phyloP scores from a whole-genome alignment of 2,797 vertebrate genomes.

The Rhinophrynus dorsalis region DNA sequence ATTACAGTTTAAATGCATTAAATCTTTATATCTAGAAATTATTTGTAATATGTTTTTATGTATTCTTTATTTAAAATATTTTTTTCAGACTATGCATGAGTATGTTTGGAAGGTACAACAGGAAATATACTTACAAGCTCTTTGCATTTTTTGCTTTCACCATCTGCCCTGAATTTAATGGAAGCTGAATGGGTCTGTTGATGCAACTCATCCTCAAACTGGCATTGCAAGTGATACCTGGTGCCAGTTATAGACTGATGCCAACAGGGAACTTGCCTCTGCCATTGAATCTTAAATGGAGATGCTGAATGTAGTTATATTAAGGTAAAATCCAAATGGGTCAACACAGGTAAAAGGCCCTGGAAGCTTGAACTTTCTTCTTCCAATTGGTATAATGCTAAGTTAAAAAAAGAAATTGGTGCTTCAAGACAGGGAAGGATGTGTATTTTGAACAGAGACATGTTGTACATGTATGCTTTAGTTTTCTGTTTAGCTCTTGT shows the following conservation, averaged over 20 bases:
- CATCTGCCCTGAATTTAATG: slow-evolving; percentile 40
- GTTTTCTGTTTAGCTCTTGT: neutral
- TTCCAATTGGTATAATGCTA: slow-evolving; percentile 16
- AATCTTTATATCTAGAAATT: too few species aligned
- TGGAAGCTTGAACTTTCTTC: neutral
- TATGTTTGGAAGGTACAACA: slow-evolving; percentile 20
- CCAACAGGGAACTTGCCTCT: slow-evolving; percentile 31
- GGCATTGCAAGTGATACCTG: slow-evolving; percentile 14
- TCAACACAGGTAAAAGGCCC: slow-evolving; percentile 12
- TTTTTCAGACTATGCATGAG: slow-evolving; percentile 10
- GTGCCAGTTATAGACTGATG: slow-evolving; percentile 27
- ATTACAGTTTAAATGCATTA: too few species aligned
- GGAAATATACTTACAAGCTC: slow-evolving; percentile 22
- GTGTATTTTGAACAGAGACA: slow-evolving; percentile 8
- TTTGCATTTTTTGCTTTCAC: slow-evolving; percentile 39
- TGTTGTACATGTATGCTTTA: neutral
- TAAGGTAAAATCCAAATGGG: neutral
- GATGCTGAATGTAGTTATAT: slow-evolving; percentile 20
- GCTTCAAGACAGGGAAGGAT: slow-evolving; percentile 9
- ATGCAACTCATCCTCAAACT: slow-evolving; percentile 37
- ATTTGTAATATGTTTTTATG: too few species aligned
- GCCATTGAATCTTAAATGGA: slow-evolving; percentile 35
- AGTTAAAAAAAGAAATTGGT: slow-evolving; percentile 6
- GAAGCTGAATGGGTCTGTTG: slow-evolving; percentile 41
- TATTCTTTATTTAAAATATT: neutral